These are phyloP conservation scores for Caenorhabditis macrosperma DNA, from an alignment of 2,888 invertebrate species.

Conservation along the genomic window DNA sequence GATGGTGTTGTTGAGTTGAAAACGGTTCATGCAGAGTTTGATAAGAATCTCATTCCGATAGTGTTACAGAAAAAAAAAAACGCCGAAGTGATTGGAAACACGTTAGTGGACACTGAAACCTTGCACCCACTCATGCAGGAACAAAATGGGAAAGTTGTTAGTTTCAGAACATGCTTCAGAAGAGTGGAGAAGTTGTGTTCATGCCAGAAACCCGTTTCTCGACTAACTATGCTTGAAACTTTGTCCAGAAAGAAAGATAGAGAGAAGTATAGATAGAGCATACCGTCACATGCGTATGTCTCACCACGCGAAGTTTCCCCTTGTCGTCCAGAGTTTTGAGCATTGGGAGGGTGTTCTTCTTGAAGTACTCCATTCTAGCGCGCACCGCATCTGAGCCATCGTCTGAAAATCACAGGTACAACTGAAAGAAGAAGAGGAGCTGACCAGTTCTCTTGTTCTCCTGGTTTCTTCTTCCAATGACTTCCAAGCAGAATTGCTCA, in stretches of 20 bases:
- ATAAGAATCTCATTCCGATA: slow-evolving; percentile 3
- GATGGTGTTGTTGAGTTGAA: no score
- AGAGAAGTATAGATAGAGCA: slow-evolving; percentile 4
- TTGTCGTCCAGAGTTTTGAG: slow-evolving; percentile 89
- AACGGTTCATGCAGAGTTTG: no score
- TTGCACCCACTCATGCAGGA: neutral
- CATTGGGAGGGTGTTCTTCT: slow-evolving; percentile 91
- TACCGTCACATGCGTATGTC: slow-evolving; percentile 79
- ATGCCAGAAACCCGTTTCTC: no score
- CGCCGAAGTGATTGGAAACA: neutral
- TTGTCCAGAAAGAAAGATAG: no score
- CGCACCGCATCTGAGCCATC: slow-evolving; percentile 91
- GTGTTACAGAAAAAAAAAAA: neutral
- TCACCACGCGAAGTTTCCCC: slow-evolving; percentile 89
- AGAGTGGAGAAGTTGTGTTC: neutral
- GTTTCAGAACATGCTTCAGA: neutral
- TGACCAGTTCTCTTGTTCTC: slow-evolving; percentile 44
- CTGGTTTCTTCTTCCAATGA: slow-evolving; percentile 56
- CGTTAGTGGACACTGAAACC: neutral
- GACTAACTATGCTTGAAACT: no score
- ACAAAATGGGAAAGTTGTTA: neutral
- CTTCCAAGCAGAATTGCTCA: slow-evolving; percentile 84
- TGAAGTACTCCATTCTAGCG: slow-evolving; percentile 89
- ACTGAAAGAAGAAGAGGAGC: neutral
- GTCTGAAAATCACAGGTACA: slow-evolving; percentile 82